phyloP scores from a whole-genome alignment of 2,797 vertebrate genomes.

The Intellagama lesueurii region DNA sequence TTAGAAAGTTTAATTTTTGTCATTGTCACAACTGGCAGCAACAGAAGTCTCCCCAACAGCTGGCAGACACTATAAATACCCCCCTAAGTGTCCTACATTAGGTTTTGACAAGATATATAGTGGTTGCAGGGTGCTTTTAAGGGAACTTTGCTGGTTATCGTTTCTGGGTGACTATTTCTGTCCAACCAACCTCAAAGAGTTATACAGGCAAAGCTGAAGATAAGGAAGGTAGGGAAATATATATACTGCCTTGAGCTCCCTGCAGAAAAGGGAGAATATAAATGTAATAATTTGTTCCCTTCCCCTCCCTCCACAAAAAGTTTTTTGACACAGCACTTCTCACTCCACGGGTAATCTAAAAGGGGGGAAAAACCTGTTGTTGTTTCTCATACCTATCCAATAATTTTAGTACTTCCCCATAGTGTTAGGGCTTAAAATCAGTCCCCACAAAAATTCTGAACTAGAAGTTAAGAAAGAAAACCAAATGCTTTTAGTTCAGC shows the following conservation, averaged over 20 bases:
- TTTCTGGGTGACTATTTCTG: neutral
- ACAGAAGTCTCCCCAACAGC: neutral
- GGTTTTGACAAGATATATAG: neutral
- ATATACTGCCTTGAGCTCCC: neutral
- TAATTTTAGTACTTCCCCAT: neutral
- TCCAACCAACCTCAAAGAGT: neutral
- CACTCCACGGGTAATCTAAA: no score
- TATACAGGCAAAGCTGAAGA: neutral
- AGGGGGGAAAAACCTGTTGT: no score
- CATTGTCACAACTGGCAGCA: neutral
- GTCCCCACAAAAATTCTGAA: neutral
- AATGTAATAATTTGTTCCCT: no score
- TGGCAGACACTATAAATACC: neutral
- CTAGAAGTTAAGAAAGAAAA: neutral
- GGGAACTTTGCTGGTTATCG: neutral
- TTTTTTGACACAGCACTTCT: no score
- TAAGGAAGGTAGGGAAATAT: neutral
- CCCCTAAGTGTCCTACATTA: neutral
- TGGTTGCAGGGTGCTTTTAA: neutral
- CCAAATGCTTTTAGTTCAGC: neutral
- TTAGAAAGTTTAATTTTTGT: neutral
- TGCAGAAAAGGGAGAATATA: neutral
- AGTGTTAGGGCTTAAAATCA: neutral
- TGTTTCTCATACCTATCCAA: neutral
- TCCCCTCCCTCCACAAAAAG: no score